Evolutionary conservation across 2,113 vertebrate genomes (phyloP), one percentile per base, ranked within the genome.

Genomic region (Dendropsophus ebraccatus): DNA sequence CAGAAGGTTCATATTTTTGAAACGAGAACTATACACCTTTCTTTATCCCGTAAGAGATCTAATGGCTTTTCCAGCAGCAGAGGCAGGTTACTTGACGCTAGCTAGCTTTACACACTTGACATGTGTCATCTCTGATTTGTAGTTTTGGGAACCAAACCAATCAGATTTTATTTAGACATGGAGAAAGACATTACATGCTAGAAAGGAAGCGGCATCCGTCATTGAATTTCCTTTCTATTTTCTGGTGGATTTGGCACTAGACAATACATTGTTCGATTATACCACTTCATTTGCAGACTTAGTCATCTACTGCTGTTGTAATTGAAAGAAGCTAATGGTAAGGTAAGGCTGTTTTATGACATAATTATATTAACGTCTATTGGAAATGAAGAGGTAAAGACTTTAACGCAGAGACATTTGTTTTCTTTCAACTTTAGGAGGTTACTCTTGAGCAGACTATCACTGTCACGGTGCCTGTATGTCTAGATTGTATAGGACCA

Each of bases 51-150:
- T 28, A 80, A 47, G 25, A 37, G 35, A 81, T 73, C 25, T 86
- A 73, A 86, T 86, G 60, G 65, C 50, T 86, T 86, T 86, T 73
- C 84, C 84, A 86, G 84, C 49, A 60, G 77, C 50, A 11, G 35
- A 21, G 77, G 84, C 67, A 73, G 77, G 76, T 86, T 86, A 80
- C 65, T 60, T 81, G 84, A 86, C 65, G 84, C 84, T 81, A 81
- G 84, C 84, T 86, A 86, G 84, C 84, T 86, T 81, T 86, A 72
- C 77, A 86, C 65, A 69, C 49, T 58, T 86, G 76, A 86, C 75
- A 85, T 81, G 76, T 81, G 76, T 50, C 77, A 81, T 86, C 76
- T 60, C 49, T 80, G 76, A 86, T 86, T 86, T 80, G 84, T 86
- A 86, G 84, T 52, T 80, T 81, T 45, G 76, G 84, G 85, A 86